Conservation (phyloP, 2,797 vertebrate genomes). For the Dicrostonyx torquatus region DNA sequence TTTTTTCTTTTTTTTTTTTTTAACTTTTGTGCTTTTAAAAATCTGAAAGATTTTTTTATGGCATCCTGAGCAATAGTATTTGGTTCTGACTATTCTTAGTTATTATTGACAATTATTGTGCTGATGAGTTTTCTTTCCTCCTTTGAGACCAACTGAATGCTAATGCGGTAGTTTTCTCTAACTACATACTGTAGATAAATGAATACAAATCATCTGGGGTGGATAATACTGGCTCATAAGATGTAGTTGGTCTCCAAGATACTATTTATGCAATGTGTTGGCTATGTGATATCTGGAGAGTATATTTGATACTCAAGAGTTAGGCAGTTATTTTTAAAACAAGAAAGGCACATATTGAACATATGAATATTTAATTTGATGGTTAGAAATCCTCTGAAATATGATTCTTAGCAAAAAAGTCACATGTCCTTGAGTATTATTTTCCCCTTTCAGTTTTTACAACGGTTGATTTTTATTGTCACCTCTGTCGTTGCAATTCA, state of each 20-base stretch:
- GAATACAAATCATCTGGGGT: constrained; percentile 26
- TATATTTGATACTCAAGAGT: not conserved
- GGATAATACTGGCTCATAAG: not conserved
- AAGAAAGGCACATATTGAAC: not conserved
- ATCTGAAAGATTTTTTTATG: not conserved
- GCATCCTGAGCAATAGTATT: constrained; percentile 22
- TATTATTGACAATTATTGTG: not conserved
- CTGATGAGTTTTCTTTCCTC: not conserved
- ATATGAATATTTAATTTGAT: constrained; percentile 1
- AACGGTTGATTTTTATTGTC: constrained; percentile 6
- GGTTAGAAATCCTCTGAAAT: not conserved
- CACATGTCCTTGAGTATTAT: not conserved
- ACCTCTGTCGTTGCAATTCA: not conserved
- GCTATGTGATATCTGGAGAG: not conserved
- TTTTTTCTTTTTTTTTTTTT: not conserved
- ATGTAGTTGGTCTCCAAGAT: not conserved
- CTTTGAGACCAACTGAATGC: not conserved
- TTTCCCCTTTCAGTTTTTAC: not conserved
- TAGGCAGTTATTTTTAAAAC: constrained; percentile 33
- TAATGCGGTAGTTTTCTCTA: constrained; percentile 1
- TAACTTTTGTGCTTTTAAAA: not conserved
- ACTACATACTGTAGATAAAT: not conserved
- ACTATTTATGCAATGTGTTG: not conserved
- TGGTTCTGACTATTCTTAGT: constrained; percentile 5
- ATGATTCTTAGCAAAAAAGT: constrained; percentile 17